These are phyloP conservation scores for Halcyon malimbica DNA, from an alignment of 2,113 vertebrate genomes.

Conservation along the genomic window DNA sequence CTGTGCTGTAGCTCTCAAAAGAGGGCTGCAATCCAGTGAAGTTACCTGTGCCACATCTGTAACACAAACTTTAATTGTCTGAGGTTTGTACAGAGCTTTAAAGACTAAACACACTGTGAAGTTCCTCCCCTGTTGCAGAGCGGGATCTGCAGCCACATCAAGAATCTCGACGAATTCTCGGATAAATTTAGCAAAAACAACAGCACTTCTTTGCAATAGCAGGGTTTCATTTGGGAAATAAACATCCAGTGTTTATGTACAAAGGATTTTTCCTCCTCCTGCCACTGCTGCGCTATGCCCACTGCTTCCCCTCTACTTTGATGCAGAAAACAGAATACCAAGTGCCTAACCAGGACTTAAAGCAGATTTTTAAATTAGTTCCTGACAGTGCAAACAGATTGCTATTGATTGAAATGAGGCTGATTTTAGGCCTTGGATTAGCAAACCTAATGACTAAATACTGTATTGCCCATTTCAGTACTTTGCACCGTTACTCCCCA, in stretches of 20 bases:
- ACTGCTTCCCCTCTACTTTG: constrained; percentile 14
- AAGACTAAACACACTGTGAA: background rate
- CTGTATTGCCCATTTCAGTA: constrained; percentile 35
- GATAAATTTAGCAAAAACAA: constrained; percentile 48
- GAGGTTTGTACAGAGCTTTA: background rate
- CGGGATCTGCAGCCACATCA: background rate
- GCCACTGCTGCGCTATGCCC: background rate
- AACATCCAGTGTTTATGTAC: constrained; percentile 57
- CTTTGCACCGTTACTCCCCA: constrained; percentile 41
- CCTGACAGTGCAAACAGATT: constrained; percentile 75
- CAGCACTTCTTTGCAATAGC: constrained; percentile 9
- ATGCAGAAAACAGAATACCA: constrained; percentile 30
- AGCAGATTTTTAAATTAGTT: constrained; percentile 75
- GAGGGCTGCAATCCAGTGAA: background rate
- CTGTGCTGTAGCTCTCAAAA: background rate
- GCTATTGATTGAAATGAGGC: constrained; percentile 72
- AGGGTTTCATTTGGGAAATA: constrained; percentile 43
- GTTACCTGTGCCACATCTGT: background rate
- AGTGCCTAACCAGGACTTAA: constrained; percentile 65
- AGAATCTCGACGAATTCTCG: background rate
- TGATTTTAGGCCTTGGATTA: constrained; percentile 65
- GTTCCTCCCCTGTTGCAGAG: background rate
- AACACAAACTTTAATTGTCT: background rate
- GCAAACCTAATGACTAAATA: constrained; percentile 61
- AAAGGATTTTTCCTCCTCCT: constrained; percentile 37